phyloP scores from a whole-genome alignment of 2,113 vertebrate genomes.

The Sceloporus undulatus region DNA sequence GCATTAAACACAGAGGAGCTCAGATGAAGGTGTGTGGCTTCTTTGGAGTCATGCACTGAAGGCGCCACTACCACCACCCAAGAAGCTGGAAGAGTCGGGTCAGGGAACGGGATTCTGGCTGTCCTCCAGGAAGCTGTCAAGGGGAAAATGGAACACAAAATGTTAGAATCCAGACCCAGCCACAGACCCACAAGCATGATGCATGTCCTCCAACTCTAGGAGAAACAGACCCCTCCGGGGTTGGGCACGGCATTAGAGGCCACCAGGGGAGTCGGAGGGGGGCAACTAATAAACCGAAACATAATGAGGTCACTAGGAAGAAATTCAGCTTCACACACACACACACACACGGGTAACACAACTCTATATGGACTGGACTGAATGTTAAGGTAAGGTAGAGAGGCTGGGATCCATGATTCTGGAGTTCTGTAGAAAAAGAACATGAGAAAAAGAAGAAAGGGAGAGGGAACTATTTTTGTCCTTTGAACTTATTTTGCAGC shows the following conservation, averaged over 20 bases:
- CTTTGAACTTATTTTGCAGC: not conserved
- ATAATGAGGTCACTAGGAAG: constrained; percentile 5
- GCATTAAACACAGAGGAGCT: not conserved
- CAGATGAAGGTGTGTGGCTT: not conserved
- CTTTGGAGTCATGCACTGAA: not conserved
- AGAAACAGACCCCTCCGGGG: not conserved
- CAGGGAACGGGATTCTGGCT: constrained; percentile 17
- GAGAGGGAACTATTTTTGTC: too few species aligned
- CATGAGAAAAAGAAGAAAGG: too few species aligned
- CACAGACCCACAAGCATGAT: constrained; percentile 9
- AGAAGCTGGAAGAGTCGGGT: constrained; percentile 20
- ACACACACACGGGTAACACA: not conserved
- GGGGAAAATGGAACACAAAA: not conserved
- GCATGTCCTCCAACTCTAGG: not conserved
- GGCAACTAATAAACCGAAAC: not conserved
- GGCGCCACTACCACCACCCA: constrained; percentile 22
- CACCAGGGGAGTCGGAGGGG: not conserved
- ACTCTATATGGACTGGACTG: not conserved
- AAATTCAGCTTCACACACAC: not conserved
- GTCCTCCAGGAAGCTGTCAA: constrained; percentile 15
- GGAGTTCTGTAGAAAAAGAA: not conserved
- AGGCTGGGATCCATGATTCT: not conserved
- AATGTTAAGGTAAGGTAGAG: not conserved
- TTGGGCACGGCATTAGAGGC: not conserved
- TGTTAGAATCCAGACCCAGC: not conserved